Evolutionary conservation across 1,140 invertebrate genomes (phyloP).

Genomic region (Spodoptera litura): DNA sequence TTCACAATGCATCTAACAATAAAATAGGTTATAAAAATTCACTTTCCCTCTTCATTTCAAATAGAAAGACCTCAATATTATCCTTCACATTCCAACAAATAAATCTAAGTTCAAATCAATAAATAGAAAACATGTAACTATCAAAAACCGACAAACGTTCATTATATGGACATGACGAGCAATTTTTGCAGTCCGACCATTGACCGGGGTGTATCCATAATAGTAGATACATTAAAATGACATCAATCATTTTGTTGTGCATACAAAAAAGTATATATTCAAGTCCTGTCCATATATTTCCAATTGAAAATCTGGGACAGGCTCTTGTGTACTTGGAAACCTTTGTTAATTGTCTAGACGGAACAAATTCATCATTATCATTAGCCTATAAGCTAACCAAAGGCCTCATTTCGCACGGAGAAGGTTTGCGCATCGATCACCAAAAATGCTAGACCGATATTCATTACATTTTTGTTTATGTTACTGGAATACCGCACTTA

Average conservation of each 20-base stretch:
- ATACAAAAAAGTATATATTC: background rate
- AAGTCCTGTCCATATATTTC: background rate
- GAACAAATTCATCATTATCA: too few relatives aligned
- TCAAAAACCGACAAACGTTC: background rate
- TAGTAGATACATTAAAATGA: background rate
- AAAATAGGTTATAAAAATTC: too few relatives aligned
- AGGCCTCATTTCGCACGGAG: too few relatives aligned
- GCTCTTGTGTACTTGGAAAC: background rate
- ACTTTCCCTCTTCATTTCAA: too few relatives aligned
- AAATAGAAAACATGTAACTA: background rate
- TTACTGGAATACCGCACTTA: too few relatives aligned
- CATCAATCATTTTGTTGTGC: constrained; percentile 14
- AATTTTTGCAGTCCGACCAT: background rate
- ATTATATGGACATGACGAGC: background rate
- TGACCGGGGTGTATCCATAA: background rate
- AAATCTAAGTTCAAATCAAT: background rate
- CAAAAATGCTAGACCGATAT: too few relatives aligned
- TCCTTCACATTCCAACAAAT: background rate
- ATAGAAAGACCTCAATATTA: too few relatives aligned
- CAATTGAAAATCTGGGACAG: background rate
- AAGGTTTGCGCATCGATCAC: too few relatives aligned
- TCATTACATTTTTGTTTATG: too few relatives aligned
- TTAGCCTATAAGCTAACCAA: too few relatives aligned
- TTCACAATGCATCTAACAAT: too few relatives aligned
- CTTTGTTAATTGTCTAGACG: too few relatives aligned